Evolutionary conservation across 1,140 invertebrate genomes (phyloP).

Genomic region (Neotoxoptera formosana): DNA sequence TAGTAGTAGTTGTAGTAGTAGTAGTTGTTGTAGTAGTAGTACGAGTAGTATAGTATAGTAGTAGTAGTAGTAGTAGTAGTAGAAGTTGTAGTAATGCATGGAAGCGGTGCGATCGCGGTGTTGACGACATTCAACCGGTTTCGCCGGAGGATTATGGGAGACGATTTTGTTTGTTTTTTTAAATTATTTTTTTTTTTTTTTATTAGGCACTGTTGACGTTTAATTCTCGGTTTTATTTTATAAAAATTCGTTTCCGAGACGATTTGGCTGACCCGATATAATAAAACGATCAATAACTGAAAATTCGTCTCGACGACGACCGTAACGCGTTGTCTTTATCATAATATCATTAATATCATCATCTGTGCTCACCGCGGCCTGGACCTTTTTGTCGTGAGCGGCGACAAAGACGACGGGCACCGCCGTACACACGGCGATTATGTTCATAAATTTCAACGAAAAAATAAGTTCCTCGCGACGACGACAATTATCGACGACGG

Average conservation of each 20-base stretch:
- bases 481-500: background rate
- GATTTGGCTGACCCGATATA: background rate
- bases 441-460: slow-evolving; percentile 17
- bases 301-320: slow-evolving; percentile 4
- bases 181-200: slow-evolving; percentile 21
- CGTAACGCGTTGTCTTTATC: background rate
- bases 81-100: background rate
- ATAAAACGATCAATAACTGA: slow-evolving; percentile 47
- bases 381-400: background rate
- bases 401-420: background rate
- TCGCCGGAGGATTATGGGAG: background rate
- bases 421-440: background rate
- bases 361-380: no score
- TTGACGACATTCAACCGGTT: slow-evolving; percentile 40
- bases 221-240: slow-evolving; percentile 14
- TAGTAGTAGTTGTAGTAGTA: background rate
- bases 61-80: background rate
- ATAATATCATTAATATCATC: no score
- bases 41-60: background rate
- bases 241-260: background rate
- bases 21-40: no score
- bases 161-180: slow-evolving; percentile 37
- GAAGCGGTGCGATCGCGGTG: background rate
- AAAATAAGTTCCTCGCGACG: background rate
- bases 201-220: slow-evolving; percentile 38